Conservation (phyloP, 2,797 vertebrate genomes). For the Pangasius djambal region DNA sequence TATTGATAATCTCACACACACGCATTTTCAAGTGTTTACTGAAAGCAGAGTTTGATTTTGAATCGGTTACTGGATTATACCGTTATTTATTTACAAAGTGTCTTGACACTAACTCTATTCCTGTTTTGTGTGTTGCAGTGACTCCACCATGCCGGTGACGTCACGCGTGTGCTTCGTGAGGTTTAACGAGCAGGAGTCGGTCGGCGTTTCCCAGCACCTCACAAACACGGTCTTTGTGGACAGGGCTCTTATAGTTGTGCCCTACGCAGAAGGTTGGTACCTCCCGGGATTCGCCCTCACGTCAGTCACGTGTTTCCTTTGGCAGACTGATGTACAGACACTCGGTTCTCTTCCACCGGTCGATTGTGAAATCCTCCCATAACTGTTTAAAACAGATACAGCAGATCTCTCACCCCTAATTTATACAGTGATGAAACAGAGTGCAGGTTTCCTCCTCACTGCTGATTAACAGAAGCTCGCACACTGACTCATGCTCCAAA, state of each 20-base stretch:
- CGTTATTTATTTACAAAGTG: neutral
- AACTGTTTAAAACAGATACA: neutral
- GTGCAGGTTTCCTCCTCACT: neutral
- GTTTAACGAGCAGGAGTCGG: slow-evolving; percentile 94
- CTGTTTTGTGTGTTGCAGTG: slow-evolving; percentile 74
- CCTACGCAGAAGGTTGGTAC: slow-evolving; percentile 98
- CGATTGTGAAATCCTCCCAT: neutral
- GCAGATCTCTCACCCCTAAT: neutral
- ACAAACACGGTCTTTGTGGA: slow-evolving; percentile 99
- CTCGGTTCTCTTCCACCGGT: neutral
- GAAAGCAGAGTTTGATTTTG: no score
- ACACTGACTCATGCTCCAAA: slow-evolving; percentile 26
- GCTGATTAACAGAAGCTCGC: slow-evolving; percentile 19
- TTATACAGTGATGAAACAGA: neutral
- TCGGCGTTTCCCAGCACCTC: slow-evolving; percentile 96
- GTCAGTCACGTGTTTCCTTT: slow-evolving; percentile 53
- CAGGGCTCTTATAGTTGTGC: slow-evolving; percentile 97
- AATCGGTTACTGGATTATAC: neutral
- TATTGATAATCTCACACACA: neutral
- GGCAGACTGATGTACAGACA: slow-evolving; percentile 5
- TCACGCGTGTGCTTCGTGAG: slow-evolving; percentile 99
- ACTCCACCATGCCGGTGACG: slow-evolving; percentile 95
- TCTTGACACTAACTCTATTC: neutral
- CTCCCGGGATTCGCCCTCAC: neutral
- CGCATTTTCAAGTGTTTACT: neutral